Evolutionary conservation across 2,888 invertebrate genomes (phyloP).

Genomic region (Microplitis manilae): DNA sequence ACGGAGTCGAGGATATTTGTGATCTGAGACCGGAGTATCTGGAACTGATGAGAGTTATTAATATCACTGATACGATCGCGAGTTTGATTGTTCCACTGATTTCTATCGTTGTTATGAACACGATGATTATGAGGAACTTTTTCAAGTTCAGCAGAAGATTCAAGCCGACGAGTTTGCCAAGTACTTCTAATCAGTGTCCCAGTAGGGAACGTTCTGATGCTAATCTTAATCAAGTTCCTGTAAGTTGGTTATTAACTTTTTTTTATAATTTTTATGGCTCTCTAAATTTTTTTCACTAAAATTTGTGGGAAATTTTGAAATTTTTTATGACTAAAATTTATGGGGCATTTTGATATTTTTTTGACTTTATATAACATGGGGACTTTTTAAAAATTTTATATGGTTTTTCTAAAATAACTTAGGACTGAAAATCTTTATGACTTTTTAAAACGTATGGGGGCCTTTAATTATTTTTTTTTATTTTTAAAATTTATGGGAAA

Average conservation of each 20-base stretch:
- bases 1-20: constrained; percentile 70
- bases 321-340: too few species aligned
- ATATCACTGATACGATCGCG: constrained; percentile 76
- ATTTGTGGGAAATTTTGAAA: too few species aligned
- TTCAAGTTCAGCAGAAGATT: constrained; percentile 72
- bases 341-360: too few species aligned
- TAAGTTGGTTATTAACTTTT: constrained; percentile 55
- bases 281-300: too few species aligned
- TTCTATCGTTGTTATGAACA: constrained; percentile 77
- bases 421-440: too few species aligned
- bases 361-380: too few species aligned
- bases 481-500: too few species aligned
- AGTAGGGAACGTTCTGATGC: constrained; percentile 69
- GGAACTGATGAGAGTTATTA: constrained; percentile 74
- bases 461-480: too few species aligned
- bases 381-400: too few species aligned
- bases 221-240: constrained; percentile 71
- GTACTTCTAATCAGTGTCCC: constrained; percentile 62
- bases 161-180: constrained; percentile 54
- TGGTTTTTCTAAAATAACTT: too few species aligned
- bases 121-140: constrained; percentile 76
- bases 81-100: constrained; percentile 77
- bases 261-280: too few species aligned
- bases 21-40: constrained; percentile 73
- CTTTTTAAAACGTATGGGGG: too few species aligned